Evolutionary conservation across 2,113 vertebrate species (phyloP), one percentile per base, ranked within the genome.

Genomic region (Hemibagrus wyckioides): DNA sequence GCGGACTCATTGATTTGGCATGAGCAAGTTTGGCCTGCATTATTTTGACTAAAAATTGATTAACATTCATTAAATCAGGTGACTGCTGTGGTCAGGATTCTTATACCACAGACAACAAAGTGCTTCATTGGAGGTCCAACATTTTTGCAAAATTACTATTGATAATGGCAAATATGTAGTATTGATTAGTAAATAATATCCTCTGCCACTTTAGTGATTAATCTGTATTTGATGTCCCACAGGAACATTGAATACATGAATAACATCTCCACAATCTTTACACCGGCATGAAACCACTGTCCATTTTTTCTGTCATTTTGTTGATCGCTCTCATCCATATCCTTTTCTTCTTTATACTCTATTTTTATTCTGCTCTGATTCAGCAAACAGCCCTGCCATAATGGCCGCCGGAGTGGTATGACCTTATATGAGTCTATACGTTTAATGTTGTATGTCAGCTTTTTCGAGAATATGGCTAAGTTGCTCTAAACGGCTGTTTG

Each of bases 161-260:
- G 4, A 44, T 48, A 48, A 76, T 76, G 73, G 4, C 13, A 17
- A 30, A n/a, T 50, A 3, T 52, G 19, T 57, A 25, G 3, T 25
- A 80, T 57, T 56, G 52, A 80, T 80, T 80, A 30, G 17, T 28
- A 77, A 77, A 52, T 77, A 77, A 50, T 80, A 80, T 80, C 33
- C 30, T 52, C 15, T 33, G n/a, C 17, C n/a, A 56, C 30, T 3
- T 7, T 80, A 85, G 54, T 79, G 54, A 76, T 85, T 76, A 50
- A 59, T 39, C 69, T 75, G 13, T 59, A 75, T 73, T 73, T 75
- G 83, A 50, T 54, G 7, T 56, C 84, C 39, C n/a, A 59, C 56
- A 50, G 17, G 57, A 79, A 33, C 28, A 41, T 79, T 79, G 25
- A 41, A 11, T 85, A 59, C 33, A 76, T 59, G 54, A 59, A 61